Evolutionary conservation across 2,797 vertebrate species (phyloP).

Genomic region (Phoebastria nigripes): DNA sequence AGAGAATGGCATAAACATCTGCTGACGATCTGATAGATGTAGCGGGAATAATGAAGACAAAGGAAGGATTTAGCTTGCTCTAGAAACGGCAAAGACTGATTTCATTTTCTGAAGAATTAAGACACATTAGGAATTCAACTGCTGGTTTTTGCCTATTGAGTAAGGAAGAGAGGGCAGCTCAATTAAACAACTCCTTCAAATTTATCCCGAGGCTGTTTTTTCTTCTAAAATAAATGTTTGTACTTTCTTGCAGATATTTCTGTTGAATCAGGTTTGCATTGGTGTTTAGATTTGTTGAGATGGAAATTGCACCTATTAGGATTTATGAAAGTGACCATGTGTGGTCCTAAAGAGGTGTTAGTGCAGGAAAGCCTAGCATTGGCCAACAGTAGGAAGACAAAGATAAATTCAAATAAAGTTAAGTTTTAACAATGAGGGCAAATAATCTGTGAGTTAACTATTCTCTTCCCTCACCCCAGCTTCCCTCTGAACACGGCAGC

Average conservation of each 20-base stretch:
- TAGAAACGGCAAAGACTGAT: background rate
- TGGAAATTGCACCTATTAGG: background rate
- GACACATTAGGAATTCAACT: background rate
- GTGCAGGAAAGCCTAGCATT: background rate
- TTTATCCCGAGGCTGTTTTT: background rate
- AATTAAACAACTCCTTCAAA: background rate
- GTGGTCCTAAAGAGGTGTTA: background rate
- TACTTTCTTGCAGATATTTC: background rate
- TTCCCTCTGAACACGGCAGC: rapidly evolving
- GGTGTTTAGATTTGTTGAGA: background rate
- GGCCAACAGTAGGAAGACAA: background rate
- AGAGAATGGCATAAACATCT: background rate
- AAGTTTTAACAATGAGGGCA: background rate
- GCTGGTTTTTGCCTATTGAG: background rate
- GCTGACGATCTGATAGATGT: background rate
- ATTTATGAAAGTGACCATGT: background rate
- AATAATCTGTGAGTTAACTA: background rate
- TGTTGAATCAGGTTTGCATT: background rate
- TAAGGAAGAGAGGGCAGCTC: background rate
- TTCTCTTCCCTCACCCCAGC: background rate
- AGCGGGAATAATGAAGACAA: background rate
- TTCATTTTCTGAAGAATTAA: background rate
- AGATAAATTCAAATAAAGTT: background rate
- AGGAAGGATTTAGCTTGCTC: background rate
- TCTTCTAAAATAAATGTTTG: background rate